Conservation (phyloP, 2,113 vertebrate genomes). For the Alaudala cheleensis region DNA sequence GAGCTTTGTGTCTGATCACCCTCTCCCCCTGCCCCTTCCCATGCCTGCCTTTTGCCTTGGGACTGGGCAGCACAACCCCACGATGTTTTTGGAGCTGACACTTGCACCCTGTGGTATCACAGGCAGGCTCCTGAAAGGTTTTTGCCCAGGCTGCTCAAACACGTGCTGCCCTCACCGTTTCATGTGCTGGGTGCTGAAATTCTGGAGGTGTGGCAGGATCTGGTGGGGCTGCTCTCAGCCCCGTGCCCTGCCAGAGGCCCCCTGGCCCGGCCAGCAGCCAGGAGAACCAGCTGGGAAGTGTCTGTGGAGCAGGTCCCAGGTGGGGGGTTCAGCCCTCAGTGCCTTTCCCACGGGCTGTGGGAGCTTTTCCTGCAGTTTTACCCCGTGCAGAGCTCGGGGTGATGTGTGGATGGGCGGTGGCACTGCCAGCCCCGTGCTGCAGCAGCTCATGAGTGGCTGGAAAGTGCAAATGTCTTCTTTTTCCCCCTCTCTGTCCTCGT, state of each 20-base stretch:
- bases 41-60: neutral
- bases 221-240: neutral
- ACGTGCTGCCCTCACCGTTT: neutral
- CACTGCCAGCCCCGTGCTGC: accelerated
- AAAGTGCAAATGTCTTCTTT: neutral
- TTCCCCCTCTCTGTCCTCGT: neutral
- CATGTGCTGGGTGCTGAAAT: neutral
- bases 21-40: neutral
- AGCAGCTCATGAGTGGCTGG: neutral
- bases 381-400: neutral
- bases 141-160: neutral
- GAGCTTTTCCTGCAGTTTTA: neutral
- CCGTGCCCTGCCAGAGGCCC: neutral
- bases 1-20: neutral
- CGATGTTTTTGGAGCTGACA: accelerated
- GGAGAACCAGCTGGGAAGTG: neutral
- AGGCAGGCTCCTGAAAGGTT: neutral
- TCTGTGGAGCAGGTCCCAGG: neutral
- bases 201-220: neutral
- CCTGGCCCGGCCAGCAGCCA: neutral
- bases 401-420: neutral
- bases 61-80: neutral
- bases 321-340: neutral
- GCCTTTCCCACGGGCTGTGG: neutral
- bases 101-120: accelerated